Evolutionary conservation across 2,888 invertebrate genomes (phyloP).

Genomic region (Pyrrhosoma nymphula): DNA sequence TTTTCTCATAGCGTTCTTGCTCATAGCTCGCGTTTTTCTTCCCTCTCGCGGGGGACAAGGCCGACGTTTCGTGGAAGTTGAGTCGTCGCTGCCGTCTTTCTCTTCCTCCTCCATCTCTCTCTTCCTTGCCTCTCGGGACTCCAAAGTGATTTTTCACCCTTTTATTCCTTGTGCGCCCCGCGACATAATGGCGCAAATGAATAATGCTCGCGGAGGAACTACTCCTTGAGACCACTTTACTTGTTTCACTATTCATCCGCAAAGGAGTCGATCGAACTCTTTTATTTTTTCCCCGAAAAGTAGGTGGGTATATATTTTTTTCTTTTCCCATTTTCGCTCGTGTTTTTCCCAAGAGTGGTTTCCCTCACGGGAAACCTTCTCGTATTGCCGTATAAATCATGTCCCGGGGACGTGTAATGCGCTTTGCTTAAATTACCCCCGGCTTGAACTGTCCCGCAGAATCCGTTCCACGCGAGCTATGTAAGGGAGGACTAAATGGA

Average conservation of each 20-base stretch:
- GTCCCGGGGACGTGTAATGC: background rate
- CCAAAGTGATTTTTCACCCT: background rate
- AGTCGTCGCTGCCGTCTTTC: too few relatives aligned
- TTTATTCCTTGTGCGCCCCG: background rate
- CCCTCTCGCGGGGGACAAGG: background rate
- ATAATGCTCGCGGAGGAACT: background rate
- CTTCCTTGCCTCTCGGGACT: background rate
- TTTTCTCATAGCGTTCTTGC: background rate
- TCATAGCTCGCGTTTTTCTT: background rate
- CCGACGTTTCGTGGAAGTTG: background rate
- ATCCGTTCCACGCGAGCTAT: background rate
- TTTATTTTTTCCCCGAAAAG: too few relatives aligned
- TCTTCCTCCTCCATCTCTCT: background rate
- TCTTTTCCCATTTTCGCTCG: background rate
- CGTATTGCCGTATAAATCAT: background rate
- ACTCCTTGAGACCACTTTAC: background rate
- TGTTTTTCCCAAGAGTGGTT: background rate
- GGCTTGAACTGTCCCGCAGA: background rate
- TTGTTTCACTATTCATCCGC: background rate
- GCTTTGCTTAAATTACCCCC: background rate
- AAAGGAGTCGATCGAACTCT: background rate
- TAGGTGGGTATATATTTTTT: too few relatives aligned
- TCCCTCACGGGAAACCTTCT: background rate
- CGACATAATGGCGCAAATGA: constrained; percentile 20
- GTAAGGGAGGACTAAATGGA: background rate